Base-by-base conservation (phyloP, 2,888 invertebrate genomes). In the Sinhomidia bicolor region DNA sequence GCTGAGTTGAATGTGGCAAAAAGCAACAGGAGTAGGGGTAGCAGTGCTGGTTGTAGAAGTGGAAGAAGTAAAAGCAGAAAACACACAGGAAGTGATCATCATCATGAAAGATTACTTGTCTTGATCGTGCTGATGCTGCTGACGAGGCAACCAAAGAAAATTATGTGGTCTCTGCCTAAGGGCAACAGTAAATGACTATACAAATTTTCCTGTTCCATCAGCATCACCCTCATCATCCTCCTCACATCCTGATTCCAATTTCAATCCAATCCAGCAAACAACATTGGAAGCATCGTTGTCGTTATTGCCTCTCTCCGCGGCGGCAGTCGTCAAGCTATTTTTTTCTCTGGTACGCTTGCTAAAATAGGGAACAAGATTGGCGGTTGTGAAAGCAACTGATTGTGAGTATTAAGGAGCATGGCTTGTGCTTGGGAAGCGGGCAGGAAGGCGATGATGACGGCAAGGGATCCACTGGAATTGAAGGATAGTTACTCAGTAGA, bases 401-500 rank as follows among this genome's bases (percentile, higher is more conserved):
- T 47, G 47, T 12, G 12, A 12, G 44, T 44, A 6, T 44, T 12
- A 44, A 32, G 36, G 32, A 32, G 32, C 47, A 82, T 87, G 74
- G 81, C 60, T 20, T 74, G 79, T 36, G 54, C 57, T 36, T 83
- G 57, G n/a, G 41, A 23, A 68, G 80, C 29, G 79, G 78, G 60
- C n/a, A 51, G 65, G 65, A 20, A 65, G 9, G n/a, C 17, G 57
- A 57, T 17, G 57, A 57, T 5, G 17, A 36, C 36, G 36, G 62
- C 79, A 80, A 79, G 80, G 71, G 71, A 71, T 80, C 71, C 23
- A 36, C 65, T 79, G 88, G 83, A 79, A 47, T 41, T 65, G 32
- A 80, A 47, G 79, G 84, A 84, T 80, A 88, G 88, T 88, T 57
- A 65, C 51, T 71, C 65, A 41, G 71, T n/a, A 65, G 26, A 26